Percentiles rank a stretch among this genome's conserved stretches.
phyloP scores from a whole-genome alignment of 2,113 vertebrate species.

The Mus pahari region DNA sequence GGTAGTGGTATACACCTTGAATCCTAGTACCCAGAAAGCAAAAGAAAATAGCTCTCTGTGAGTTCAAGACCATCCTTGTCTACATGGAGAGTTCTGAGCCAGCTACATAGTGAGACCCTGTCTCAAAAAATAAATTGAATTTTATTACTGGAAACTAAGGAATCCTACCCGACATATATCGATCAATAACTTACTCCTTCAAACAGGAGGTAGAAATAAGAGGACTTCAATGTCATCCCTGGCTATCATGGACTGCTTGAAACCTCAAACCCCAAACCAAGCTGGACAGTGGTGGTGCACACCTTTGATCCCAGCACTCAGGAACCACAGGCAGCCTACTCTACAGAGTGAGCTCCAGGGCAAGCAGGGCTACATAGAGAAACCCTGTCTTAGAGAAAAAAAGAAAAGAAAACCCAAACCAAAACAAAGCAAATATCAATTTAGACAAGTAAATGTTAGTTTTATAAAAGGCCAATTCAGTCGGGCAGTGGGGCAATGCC shows the following conservation, averaged over 20 bases:
- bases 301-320: background rate
- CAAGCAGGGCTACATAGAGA: background rate
- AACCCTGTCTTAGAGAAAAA: background rate
- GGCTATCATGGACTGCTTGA: background rate
- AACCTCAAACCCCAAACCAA: background rate
- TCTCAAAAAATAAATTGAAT: background rate
- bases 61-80: background rate
- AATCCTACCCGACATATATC: background rate
- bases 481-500: too few relatives aligned
- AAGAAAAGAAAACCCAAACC: background rate
- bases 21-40: background rate
- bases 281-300: background rate
- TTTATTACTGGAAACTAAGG: slow-evolving; percentile 28
- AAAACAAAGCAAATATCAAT: background rate
- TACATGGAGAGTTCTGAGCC: background rate
- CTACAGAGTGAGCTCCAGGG: background rate
- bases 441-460: slow-evolving; percentile 8
- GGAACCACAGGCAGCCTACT: background rate
- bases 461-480: background rate
- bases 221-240: background rate
- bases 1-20: background rate
- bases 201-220: background rate
- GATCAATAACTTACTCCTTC: slow-evolving; percentile 39
- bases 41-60: background rate
- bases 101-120: background rate